phyloP scores from a whole-genome alignment of 2,888 invertebrate species.

The Seira ritae region DNA sequence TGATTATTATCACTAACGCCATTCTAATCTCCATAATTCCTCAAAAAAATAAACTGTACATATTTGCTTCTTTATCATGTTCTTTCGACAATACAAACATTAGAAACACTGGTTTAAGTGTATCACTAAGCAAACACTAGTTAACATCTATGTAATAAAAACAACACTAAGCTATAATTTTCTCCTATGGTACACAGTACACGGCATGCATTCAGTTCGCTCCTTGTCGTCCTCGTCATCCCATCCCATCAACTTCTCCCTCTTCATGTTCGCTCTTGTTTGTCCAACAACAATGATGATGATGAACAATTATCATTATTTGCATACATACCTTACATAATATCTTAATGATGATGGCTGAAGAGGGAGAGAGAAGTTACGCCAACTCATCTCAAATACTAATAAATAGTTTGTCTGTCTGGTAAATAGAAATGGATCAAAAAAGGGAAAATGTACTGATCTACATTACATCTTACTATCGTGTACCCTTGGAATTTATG shows the following conservation, averaged over 20 bases:
- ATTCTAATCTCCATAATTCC: constrained; percentile 58
- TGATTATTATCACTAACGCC: constrained; percentile 55
- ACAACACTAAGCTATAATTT: constrained; percentile 43
- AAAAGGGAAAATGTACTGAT: too few relatives aligned
- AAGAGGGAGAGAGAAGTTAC: too few relatives aligned
- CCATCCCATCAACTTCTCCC: not conserved
- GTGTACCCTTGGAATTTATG: too few relatives aligned
- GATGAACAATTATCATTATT: constrained; percentile 43
- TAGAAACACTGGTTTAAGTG: constrained; percentile 31
- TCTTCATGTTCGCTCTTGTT: not conserved
- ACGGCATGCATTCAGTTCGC: too few relatives aligned
- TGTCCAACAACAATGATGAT: constrained; percentile 33
- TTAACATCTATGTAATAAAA: constrained; percentile 35
- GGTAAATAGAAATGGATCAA: too few relatives aligned
- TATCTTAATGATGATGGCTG: not conserved
- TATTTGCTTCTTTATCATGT: not conserved
- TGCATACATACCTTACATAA: constrained; percentile 48
- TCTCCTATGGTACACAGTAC: constrained; percentile 35
- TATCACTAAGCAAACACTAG: constrained; percentile 54
- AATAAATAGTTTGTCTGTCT: too few relatives aligned
- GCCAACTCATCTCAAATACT: too few relatives aligned
- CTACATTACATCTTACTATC: too few relatives aligned
- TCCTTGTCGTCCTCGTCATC: too few relatives aligned
- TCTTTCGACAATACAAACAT: constrained; percentile 2
- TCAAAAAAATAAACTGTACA: constrained; percentile 18